phyloP scores from a whole-genome alignment of 2,797 vertebrate species.

The Sebastes nivosus region DNA sequence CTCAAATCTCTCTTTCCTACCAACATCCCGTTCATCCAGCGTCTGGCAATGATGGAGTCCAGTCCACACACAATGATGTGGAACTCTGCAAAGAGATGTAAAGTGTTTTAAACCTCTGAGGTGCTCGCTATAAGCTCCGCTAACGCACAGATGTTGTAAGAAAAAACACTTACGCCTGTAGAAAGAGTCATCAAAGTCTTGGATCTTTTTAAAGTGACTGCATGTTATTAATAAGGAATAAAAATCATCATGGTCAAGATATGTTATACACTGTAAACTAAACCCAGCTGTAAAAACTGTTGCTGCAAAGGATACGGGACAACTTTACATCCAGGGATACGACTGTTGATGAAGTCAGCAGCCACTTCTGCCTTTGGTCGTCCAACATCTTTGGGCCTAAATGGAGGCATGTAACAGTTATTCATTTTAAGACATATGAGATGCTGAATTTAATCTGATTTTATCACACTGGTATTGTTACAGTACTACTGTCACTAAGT shows the following conservation, averaged over 20 bases:
- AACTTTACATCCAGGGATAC: conserved; percentile 90
- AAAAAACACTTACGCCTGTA: conserved; percentile 90
- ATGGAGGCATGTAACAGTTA: neutral
- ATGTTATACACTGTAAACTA: neutral
- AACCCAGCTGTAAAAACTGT: neutral
- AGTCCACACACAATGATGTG: conserved; percentile 98
- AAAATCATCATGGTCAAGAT: neutral
- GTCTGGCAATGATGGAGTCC: conserved; percentile 95
- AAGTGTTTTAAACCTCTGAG: neutral
- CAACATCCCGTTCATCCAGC: conserved; percentile 99
- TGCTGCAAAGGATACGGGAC: conserved; percentile 88
- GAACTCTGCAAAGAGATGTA: conserved; percentile 85
- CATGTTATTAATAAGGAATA: conserved; percentile 61
- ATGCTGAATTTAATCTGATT: neutral
- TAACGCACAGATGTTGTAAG: neutral
- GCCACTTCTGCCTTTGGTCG: conserved; percentile 97
- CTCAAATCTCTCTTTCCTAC: conserved; percentile 67
- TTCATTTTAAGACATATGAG: neutral
- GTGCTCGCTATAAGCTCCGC: neutral
- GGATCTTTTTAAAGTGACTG: conserved; percentile 97
- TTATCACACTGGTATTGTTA: neutral
- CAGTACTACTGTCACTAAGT: neutral
- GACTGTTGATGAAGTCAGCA: conserved; percentile 92
- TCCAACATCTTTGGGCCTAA: conserved; percentile 93
- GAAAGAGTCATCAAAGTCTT: conserved; percentile 95